These are phyloP conservation scores for Meghimatium bilineatum DNA, from an alignment of 2,888 invertebrate species.

Conservation along the genomic window DNA sequence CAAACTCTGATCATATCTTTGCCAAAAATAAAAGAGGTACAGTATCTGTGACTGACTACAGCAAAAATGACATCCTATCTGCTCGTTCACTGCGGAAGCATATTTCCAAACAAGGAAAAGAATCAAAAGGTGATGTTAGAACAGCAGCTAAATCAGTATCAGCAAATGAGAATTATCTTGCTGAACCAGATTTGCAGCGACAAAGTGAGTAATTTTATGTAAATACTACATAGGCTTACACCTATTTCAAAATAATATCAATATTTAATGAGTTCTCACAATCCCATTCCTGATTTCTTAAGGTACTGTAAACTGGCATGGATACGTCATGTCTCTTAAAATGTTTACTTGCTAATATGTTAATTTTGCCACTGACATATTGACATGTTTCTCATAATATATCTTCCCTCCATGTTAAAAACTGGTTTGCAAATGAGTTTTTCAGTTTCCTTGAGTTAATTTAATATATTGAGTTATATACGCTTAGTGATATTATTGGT, in stretches of 20 bases:
- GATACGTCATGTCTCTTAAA: background rate
- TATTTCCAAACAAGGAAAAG: slow-evolving; percentile 35
- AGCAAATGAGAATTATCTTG: background rate
- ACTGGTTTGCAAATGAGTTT: too few species aligned
- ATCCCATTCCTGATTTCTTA: too few species aligned
- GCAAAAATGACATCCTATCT: slow-evolving; percentile 41
- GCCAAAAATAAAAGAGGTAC: slow-evolving; percentile 38
- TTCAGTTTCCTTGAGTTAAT: too few species aligned
- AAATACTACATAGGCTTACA: too few species aligned
- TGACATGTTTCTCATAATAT: background rate
- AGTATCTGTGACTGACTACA: slow-evolving; percentile 42
- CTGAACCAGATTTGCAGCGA: slow-evolving; percentile 13
- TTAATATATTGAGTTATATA: too few species aligned
- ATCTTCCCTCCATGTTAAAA: background rate
- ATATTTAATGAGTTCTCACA: too few species aligned
- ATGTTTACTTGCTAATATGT: background rate
- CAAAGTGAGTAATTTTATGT: slow-evolving; percentile 38
- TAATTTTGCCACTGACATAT: background rate
- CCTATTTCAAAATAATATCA: too few species aligned
- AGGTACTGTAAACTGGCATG: too few species aligned
- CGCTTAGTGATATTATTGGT: too few species aligned
- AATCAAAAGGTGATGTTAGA: background rate
- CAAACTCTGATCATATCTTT: slow-evolving; percentile 35
- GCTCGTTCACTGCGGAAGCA: slow-evolving; percentile 20
- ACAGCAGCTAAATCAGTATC: background rate